Percentiles rank a stretch among this genome's conserved stretches.
Evolutionary conservation across 2,113 vertebrate species (phyloP).

Genomic region (Benitochromis conjunctus): DNA sequence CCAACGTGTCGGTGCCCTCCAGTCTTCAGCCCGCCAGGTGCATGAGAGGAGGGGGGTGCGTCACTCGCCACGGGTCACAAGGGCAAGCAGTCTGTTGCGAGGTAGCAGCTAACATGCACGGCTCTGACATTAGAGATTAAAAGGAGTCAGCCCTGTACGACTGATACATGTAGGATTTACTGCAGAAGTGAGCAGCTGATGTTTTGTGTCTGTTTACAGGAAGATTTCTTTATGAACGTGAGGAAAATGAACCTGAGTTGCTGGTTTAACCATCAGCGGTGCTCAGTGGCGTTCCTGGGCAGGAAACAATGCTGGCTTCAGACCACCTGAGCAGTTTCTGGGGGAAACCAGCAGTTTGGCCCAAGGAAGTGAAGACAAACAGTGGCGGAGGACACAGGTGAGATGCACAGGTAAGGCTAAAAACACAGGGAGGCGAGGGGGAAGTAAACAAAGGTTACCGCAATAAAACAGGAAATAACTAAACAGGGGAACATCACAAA

Average conservation of each 20-base stretch:
- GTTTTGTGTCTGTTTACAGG: background rate
- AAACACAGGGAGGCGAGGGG: background rate
- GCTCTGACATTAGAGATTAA: background rate
- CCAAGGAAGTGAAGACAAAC: background rate
- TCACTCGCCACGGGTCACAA: background rate
- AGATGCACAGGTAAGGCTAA: background rate
- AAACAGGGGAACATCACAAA: background rate
- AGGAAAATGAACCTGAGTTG: background rate
- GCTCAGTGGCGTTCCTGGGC: background rate
- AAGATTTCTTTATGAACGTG: background rate
- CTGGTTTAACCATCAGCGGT: background rate
- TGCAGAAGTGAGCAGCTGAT: background rate
- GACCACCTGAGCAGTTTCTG: background rate
- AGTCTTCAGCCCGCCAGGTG: fast-evolving
- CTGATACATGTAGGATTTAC: background rate
- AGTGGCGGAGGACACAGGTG: background rate
- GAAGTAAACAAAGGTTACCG: background rate
- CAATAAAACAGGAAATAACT: background rate
- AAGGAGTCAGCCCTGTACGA: background rate
- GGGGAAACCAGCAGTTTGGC: background rate
- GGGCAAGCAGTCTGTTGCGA: background rate
- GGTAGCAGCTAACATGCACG: background rate
- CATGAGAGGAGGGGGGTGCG: background rate
- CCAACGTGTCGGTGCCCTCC: background rate
- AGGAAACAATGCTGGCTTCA: background rate